Evolutionary conservation across 2,888 invertebrate species (phyloP).

Genomic region (Nasonia oneida): DNA sequence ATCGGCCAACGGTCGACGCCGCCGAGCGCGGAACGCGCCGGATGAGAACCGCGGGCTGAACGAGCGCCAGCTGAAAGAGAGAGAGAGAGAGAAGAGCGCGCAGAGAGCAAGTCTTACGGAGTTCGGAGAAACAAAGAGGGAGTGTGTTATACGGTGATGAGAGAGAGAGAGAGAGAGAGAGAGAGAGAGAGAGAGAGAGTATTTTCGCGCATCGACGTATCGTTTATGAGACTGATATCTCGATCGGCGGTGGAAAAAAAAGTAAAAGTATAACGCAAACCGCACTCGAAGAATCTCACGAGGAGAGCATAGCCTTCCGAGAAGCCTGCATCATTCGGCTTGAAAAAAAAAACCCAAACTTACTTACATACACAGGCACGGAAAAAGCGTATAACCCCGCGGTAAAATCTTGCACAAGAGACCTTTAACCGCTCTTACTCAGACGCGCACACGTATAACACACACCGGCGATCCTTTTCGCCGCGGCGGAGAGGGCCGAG

Average conservation of each 20-base stretch:
- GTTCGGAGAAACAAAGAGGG: slow-evolving; percentile 49
- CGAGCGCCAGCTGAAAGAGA: slow-evolving; percentile 63
- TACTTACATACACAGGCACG: too few species aligned
- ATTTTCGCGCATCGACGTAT: neutral
- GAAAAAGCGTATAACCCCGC: neutral
- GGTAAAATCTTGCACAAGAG: slow-evolving; percentile 31
- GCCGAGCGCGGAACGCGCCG: slow-evolving; percentile 65
- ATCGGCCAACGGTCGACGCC: slow-evolving; percentile 37
- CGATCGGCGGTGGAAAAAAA: neutral
- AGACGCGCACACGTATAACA: neutral
- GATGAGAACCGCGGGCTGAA: slow-evolving; percentile 71
- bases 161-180: slow-evolving; percentile 15
- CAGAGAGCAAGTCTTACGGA: neutral
- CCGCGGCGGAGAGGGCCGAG: slow-evolving; percentile 42
- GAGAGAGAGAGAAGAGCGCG: neutral
- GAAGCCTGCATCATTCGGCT: neutral
- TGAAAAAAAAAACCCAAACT: neutral
- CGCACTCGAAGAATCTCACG: neutral
- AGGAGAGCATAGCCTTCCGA: neutral
- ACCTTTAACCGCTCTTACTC: slow-evolving; percentile 47
- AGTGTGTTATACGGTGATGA: neutral
- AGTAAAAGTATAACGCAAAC: neutral
- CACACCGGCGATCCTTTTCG: slow-evolving; percentile 65
- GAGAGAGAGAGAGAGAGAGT: slow-evolving; percentile 24
- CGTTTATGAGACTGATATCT: too few species aligned